These are phyloP conservation scores for Sceloporus undulatus DNA, from an alignment of 2,113 vertebrate species.

Conservation along the genomic window DNA sequence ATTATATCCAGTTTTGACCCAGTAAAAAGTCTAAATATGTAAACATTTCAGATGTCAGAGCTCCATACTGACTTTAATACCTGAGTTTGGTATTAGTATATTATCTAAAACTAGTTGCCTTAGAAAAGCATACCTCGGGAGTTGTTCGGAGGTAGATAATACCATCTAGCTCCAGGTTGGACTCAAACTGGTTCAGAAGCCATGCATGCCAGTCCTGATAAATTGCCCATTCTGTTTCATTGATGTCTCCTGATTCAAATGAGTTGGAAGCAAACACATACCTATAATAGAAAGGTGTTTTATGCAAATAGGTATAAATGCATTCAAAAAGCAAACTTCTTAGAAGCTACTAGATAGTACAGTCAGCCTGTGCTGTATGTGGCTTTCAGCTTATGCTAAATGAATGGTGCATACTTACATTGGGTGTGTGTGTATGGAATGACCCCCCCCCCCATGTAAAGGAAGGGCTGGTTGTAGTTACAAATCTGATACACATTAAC, in stretches of 20 bases:
- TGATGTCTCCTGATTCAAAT: constrained; percentile 82
- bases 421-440: too few relatives aligned
- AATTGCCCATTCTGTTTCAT: constrained; percentile 85
- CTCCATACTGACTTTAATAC: background rate
- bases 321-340: too few relatives aligned
- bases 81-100: background rate
- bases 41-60: background rate
- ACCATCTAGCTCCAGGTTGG: constrained; percentile 80
- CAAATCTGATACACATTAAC: too few relatives aligned
- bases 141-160: constrained; percentile 87
- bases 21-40: background rate
- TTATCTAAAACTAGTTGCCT: background rate
- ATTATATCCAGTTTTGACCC: background rate
- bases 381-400: too few relatives aligned
- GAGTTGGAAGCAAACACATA: constrained; percentile 87
- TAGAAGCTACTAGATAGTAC: too few relatives aligned
- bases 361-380: too few relatives aligned
- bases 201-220: constrained; percentile 89
- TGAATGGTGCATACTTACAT: too few relatives aligned
- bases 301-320: background rate
- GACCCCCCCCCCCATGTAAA: too few relatives aligned
- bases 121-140: constrained; percentile 77
- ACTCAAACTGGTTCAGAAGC: constrained; percentile 83
- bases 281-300: constrained; percentile 62
- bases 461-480: too few relatives aligned